These are phyloP conservation scores for Ptyas mucosa DNA, from an alignment of 2,113 vertebrate species.

Conservation along the genomic window DNA sequence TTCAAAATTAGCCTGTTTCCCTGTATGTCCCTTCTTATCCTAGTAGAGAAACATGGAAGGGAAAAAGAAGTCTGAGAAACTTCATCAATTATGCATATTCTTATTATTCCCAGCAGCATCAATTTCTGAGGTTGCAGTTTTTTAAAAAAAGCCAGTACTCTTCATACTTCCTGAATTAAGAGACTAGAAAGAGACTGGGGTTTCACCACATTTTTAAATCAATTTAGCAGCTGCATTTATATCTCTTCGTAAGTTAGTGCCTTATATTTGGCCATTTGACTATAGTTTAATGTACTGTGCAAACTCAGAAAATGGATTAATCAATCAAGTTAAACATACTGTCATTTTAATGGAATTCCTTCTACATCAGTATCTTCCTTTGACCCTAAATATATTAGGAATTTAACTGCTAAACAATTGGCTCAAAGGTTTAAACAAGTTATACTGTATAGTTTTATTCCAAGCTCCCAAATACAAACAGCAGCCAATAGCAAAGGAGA, in stretches of 20 bases:
- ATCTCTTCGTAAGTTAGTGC: background rate
- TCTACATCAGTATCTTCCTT: background rate
- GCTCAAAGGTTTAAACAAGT: background rate
- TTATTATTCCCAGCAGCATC: background rate
- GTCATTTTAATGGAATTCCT: background rate
- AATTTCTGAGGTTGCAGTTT: background rate
- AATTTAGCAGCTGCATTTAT: background rate
- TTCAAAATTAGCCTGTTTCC: constrained; percentile 84
- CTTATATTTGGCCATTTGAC: background rate
- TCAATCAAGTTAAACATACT: background rate
- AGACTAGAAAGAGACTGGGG: background rate
- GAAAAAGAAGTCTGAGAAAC: background rate
- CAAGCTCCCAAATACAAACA: background rate
- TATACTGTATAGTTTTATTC: background rate
- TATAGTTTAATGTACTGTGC: background rate
- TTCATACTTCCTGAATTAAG: background rate
- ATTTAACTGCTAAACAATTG: background rate
- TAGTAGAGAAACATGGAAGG: constrained; percentile 48
- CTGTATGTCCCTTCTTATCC: constrained; percentile 93
- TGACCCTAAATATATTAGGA: background rate
- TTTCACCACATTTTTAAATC: background rate
- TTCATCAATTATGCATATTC: background rate
- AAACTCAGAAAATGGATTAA: background rate
- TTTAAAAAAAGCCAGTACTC: background rate
- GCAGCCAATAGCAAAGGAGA: background rate